A percentile compares a stretch with the other conserved stretches of the same genome.
phyloP scores from a whole-genome alignment of 2,113 vertebrate genomes.

The Tympanuchus pallidicinctus region DNA sequence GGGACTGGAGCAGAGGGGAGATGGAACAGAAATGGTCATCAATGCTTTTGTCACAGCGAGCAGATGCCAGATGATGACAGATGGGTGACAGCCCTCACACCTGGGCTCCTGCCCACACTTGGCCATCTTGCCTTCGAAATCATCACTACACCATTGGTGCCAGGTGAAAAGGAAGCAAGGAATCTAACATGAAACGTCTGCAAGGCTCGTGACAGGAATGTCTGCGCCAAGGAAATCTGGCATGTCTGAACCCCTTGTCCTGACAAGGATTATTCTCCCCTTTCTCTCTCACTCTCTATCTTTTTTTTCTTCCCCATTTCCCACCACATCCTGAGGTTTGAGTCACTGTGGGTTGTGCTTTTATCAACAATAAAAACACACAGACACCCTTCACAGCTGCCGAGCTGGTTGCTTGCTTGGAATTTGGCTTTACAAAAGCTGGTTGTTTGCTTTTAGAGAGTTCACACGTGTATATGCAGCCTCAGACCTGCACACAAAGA shows the following conservation, averaged over 20 bases:
- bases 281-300: neutral
- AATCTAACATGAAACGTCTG: conserved; percentile 24
- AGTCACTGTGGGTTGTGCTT: conserved; percentile 16
- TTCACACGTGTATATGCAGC: neutral
- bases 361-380: conserved; percentile 2
- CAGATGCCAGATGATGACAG: neutral
- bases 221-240: conserved; percentile 36
- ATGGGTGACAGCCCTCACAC: neutral
- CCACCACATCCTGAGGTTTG: conserved; percentile 1
- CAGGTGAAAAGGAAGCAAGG: conserved; percentile 55
- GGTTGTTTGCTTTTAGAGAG: conserved; percentile 46
- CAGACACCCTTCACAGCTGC: conserved; percentile 47
- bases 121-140: neutral
- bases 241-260: conserved; percentile 35
- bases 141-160: neutral
- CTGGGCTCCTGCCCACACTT: neutral
- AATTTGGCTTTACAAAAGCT: conserved; percentile 32
- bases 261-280: neutral
- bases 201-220: conserved; percentile 36
- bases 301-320: neutral
- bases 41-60: neutral
- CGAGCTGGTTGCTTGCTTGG: neutral
- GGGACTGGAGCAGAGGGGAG: neutral
- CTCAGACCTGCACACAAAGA: conserved; percentile 22
- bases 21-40: neutral